Percentiles rank a stretch among this genome's conserved stretches.
Evolutionary conservation across 2,797 vertebrate genomes (phyloP).

Genomic region (Sebastolobus altivelis): DNA sequence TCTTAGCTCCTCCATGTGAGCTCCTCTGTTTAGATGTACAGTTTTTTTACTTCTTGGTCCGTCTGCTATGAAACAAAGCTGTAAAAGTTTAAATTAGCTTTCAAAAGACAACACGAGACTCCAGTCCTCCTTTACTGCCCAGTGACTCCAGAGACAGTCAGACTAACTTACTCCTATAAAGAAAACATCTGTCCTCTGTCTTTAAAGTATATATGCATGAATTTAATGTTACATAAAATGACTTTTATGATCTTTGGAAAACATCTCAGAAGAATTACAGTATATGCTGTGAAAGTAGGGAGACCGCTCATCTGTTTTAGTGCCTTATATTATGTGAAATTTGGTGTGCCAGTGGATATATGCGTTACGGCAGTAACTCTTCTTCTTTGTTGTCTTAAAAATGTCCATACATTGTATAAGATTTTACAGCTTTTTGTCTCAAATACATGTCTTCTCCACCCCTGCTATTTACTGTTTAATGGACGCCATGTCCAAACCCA

Average conservation of each 20-base stretch:
- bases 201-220: slow-evolving; percentile 25
- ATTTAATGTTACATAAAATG: slow-evolving; percentile 25
- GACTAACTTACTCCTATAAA: slow-evolving; percentile 28
- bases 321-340: slow-evolving; percentile 11
- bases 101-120: slow-evolving; percentile 52
- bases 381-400: neutral
- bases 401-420: neutral
- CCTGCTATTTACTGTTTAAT: slow-evolving; percentile 26
- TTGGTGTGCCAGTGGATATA: neutral
- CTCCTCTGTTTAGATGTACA: slow-evolving; percentile 23
- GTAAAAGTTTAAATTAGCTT: slow-evolving; percentile 71
- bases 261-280: slow-evolving; percentile 13
- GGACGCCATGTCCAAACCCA: slow-evolving; percentile 16
- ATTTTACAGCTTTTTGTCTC: slow-evolving; percentile 11
- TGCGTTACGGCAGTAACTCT: slow-evolving; percentile 4
- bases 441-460: neutral
- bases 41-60: slow-evolving; percentile 36
- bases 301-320: slow-evolving; percentile 31
- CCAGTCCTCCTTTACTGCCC: slow-evolving; percentile 56
- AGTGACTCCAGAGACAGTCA: slow-evolving; percentile 36
- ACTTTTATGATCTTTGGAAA: slow-evolving; percentile 45
- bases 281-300: neutral
- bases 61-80: slow-evolving; percentile 41
- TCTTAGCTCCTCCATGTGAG: neutral
- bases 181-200: slow-evolving; percentile 33